A percentile compares a stretch with the other conserved stretches of the same genome.
Evolutionary conservation across 2,888 invertebrate species (phyloP).

Genomic region (Nephrotoma guestfalica): DNA sequence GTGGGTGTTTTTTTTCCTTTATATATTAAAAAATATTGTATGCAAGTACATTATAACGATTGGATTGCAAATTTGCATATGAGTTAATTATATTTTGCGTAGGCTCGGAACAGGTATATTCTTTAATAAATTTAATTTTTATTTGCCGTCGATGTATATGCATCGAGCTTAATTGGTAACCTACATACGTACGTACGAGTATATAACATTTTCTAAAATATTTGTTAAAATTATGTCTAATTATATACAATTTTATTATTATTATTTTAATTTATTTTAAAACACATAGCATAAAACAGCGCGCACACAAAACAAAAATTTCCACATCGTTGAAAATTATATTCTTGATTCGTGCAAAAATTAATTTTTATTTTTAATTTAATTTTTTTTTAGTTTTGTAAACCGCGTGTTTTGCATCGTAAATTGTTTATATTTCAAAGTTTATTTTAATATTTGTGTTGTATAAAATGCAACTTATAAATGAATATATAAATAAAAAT

Average conservation of each 20-base stretch:
- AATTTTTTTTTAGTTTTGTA: neutral
- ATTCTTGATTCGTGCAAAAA: conserved; percentile 4
- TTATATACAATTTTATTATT: neutral
- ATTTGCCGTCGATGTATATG: neutral
- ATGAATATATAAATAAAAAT: neutral
- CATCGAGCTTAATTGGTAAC: neutral
- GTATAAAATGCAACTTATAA: neutral
- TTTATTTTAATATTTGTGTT: neutral
- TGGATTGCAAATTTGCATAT: neutral
- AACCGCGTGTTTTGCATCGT: conserved; percentile 4
- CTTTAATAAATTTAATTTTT: neutral
- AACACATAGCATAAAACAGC: neutral
- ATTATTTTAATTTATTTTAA: neutral
- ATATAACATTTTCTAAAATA: neutral
- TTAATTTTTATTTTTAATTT: conserved; percentile 1
- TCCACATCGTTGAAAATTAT: conserved; percentile 4
- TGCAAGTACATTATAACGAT: neutral
- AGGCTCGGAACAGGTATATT: neutral
- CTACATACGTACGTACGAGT: neutral
- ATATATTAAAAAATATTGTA: neutral
- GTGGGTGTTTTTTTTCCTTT: neutral
- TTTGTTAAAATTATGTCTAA: neutral
- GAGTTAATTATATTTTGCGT: neutral
- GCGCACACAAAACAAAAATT: neutral
- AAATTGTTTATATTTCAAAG: conserved; percentile 1